Percentiles rank a stretch among this genome's conserved stretches.
phyloP scores from a whole-genome alignment of 2,113 vertebrate genomes.

The Phrynosoma platyrhinos region DNA sequence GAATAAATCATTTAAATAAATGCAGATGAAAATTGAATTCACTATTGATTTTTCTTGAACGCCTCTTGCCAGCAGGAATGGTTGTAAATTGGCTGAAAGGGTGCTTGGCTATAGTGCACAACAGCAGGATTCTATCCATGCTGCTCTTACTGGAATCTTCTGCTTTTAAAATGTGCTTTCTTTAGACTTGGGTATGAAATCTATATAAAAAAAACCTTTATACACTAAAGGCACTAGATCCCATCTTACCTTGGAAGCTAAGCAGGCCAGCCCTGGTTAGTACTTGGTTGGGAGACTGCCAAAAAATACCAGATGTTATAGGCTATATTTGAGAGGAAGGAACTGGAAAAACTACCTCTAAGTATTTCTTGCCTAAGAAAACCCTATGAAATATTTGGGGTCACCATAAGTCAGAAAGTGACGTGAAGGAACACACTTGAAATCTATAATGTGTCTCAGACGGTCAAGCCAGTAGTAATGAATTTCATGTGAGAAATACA shows the following conservation, averaged over 20 bases:
- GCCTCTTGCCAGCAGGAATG: not conserved
- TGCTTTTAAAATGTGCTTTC: not conserved
- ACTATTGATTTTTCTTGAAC: slow-evolving; percentile 10
- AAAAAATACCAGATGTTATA: no score
- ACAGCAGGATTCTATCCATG: not conserved
- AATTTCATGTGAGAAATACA: not conserved
- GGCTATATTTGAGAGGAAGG: no score
- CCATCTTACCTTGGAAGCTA: no score
- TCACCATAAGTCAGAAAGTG: no score
- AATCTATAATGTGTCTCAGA: not conserved
- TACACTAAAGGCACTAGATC: no score
- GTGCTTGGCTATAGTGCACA: not conserved
- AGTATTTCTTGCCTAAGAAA: no score
- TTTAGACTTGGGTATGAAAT: no score
- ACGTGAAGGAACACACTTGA: not conserved
- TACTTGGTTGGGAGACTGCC: no score
- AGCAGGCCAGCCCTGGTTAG: no score
- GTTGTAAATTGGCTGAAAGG: slow-evolving; percentile 2
- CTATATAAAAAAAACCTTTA: no score
- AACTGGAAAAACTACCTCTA: no score
- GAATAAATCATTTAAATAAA: slow-evolving; percentile 29
- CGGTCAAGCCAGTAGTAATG: not conserved
- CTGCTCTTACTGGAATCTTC: not conserved
- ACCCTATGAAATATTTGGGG: no score
- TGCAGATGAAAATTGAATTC: slow-evolving; percentile 28